These are phyloP conservation scores for Drosophila nigromelanica DNA, from an alignment of 1,140 invertebrate genomes.

Conservation along the genomic window DNA sequence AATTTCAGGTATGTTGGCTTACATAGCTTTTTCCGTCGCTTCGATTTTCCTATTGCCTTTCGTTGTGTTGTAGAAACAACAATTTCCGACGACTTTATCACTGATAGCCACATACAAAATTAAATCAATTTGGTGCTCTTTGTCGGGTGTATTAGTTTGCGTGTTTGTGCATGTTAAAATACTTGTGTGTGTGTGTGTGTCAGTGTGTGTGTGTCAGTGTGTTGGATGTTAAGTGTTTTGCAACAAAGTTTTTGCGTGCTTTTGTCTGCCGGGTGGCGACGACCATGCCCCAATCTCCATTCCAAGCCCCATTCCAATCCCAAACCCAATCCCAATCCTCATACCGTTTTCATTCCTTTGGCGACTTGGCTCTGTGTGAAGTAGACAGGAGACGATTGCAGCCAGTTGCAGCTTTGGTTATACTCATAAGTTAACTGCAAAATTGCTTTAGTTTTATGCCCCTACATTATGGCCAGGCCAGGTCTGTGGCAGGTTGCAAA, in stretches of 20 bases:
- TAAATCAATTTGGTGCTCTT: conserved; percentile 5
- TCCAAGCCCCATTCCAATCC: background rate
- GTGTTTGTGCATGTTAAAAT: conserved; percentile 3
- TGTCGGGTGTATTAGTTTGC: conserved; percentile 38
- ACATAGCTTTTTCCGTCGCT: no score
- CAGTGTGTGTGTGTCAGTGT: conserved; percentile 29
- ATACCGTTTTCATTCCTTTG: background rate
- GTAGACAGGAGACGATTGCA: conserved; percentile 10
- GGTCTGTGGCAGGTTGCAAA: conserved; percentile 3
- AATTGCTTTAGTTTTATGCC: conserved; percentile 48
- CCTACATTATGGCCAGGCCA: conserved; percentile 15
- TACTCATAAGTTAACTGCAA: conserved; percentile 51
- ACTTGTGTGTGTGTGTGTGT: conserved; percentile 21
- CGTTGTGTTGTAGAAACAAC: no score
- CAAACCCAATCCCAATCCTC: background rate
- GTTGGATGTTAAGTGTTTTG: conserved; percentile 70
- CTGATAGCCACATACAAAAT: background rate
- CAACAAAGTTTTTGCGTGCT: conserved; percentile 77
- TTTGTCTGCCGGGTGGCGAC: conserved; percentile 55
- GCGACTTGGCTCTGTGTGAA: background rate
- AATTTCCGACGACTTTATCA: no score
- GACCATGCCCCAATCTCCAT: background rate
- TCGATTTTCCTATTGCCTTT: no score
- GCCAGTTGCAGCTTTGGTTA: conserved; percentile 11
- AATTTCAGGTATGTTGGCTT: no score